These are phyloP conservation scores for Thaumetopoea pityocampa DNA, from an alignment of 1,140 invertebrate genomes.

Conservation along the genomic window DNA sequence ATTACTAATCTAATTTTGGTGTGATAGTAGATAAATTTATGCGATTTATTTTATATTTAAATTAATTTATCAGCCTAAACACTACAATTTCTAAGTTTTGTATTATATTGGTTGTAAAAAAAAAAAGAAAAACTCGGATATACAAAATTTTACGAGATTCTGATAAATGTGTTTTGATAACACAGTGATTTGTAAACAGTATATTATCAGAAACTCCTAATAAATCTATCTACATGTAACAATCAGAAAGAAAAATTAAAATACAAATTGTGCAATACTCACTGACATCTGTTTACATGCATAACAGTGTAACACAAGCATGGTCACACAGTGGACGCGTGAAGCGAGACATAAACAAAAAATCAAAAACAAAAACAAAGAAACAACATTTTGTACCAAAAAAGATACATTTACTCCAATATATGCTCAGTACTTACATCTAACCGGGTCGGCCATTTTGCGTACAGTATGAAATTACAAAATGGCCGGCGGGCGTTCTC, in stretches of 20 bases:
- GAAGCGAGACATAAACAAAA: slow-evolving; percentile 55
- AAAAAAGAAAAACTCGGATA: slow-evolving; percentile 33
- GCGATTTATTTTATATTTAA: slow-evolving; percentile 34
- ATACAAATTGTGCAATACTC: slow-evolving; percentile 71
- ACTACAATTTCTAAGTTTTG: slow-evolving; percentile 60
- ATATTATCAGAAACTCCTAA: slow-evolving; percentile 47
- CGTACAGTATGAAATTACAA: slow-evolving; percentile 37
- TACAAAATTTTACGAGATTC: slow-evolving; percentile 32
- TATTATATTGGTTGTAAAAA: slow-evolving; percentile 36
- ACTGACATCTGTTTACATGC: slow-evolving; percentile 70
- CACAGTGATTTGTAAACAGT: slow-evolving; percentile 17
- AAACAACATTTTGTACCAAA: slow-evolving; percentile 66
- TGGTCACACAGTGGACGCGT: slow-evolving; percentile 72
- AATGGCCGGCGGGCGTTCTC: slow-evolving; percentile 50
- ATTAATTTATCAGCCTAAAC: slow-evolving; percentile 46
- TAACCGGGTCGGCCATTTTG: slow-evolving; percentile 59
- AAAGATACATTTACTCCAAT: slow-evolving; percentile 53
- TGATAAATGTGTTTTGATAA: slow-evolving; percentile 30
- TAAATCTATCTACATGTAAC: slow-evolving; percentile 42
- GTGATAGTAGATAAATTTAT: slow-evolving; percentile 56
- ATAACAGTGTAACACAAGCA: slow-evolving; percentile 71
- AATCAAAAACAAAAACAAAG: slow-evolving; percentile 31
- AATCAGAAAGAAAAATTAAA: slow-evolving; percentile 42
- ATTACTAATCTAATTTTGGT: slow-evolving; percentile 61
- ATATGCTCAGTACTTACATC: slow-evolving; percentile 68